Conservation (phyloP, 2,888 invertebrate genomes). For the Drosophila sordidapex region DNA sequence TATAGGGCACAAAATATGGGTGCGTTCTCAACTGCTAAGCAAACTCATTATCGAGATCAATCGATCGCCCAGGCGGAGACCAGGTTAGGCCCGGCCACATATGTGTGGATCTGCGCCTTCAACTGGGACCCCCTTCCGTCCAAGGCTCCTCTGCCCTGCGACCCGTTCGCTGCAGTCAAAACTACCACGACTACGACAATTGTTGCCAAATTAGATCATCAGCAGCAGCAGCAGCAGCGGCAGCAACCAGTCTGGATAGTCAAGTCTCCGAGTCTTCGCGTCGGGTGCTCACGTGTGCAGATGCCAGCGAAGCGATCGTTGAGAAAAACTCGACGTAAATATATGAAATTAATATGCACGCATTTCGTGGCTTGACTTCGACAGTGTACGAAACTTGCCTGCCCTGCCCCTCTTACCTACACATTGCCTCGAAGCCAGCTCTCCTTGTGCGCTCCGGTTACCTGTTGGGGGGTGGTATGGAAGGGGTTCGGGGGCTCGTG, state of each 20-base stretch:
- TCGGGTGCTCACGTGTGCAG: conserved; percentile 55
- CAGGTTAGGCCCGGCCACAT: conserved; percentile 55
- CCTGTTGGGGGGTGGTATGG: background rate
- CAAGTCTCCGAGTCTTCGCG: conserved; percentile 42
- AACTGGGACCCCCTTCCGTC: conserved; percentile 5
- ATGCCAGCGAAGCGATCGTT: conserved; percentile 45
- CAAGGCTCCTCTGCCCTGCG: background rate
- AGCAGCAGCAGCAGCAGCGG: conserved; percentile 73
- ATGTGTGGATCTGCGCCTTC: conserved; percentile 39
- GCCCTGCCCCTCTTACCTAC: conserved; percentile 4
- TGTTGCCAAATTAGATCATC: conserved; percentile 84
- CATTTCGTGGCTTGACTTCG: conserved; percentile 73
- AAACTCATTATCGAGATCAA: conserved; percentile 83
- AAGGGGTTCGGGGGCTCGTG: background rate
- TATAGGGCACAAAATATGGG: conserved; percentile 72
- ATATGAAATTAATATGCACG: conserved; percentile 82
- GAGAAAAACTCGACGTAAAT: conserved; percentile 54
- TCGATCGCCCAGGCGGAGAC: conserved; percentile 77
- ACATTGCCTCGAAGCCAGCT: conserved; percentile 4
- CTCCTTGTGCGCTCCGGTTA: conserved; percentile 41
- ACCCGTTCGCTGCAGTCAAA: conserved; percentile 39
- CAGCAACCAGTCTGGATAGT: conserved; percentile 50
- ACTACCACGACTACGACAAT: conserved; percentile 77
- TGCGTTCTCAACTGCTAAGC: conserved; percentile 68
- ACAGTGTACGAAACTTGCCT: conserved; percentile 19